A percentile compares a stretch with the other conserved stretches of the same genome.
phyloP scores from a whole-genome alignment of 2,113 vertebrate genomes.

The Hipposideros armiger region DNA sequence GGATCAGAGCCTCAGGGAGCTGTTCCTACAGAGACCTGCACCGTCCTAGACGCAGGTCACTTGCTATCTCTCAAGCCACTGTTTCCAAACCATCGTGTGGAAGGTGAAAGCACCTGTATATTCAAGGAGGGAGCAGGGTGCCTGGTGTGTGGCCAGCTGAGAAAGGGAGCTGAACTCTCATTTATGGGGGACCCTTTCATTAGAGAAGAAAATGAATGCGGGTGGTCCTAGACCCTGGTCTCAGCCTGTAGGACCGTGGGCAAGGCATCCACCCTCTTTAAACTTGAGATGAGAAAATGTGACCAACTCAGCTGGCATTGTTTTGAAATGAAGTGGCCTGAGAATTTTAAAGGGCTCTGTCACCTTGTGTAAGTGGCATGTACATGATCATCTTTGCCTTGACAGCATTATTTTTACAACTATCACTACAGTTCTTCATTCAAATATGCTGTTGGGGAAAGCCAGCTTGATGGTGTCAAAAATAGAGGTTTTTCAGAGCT shows the following conservation, averaged over 20 bases:
- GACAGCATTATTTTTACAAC: not conserved
- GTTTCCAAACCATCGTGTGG: not conserved
- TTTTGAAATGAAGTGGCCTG: not conserved
- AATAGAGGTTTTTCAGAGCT: slow-evolving; percentile 35
- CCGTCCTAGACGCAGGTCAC: not conserved
- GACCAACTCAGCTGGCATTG: not conserved
- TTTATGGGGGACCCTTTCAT: not conserved
- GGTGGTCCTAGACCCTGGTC: not conserved
- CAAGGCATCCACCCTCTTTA: not conserved
- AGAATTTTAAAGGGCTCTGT: not conserved
- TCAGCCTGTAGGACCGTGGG: not conserved
- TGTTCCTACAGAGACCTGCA: not conserved
- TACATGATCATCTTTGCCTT: not conserved
- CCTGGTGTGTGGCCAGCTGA: no score
- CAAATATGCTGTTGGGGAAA: not conserved
- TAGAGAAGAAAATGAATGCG: slow-evolving; percentile 19
- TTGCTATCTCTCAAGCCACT: not conserved
- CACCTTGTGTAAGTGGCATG: not conserved
- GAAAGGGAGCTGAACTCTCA: not conserved
- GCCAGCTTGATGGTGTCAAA: not conserved
- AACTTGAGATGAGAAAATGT: not conserved
- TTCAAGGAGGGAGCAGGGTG: not conserved
- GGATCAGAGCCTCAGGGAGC: not conserved
- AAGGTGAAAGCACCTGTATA: not conserved
- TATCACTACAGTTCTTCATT: not conserved